A percentile compares a stretch with the other conserved stretches of the same genome.
Conservation (phyloP, 2,113 vertebrate species). For the Phylloscopus trochiloides region DNA sequence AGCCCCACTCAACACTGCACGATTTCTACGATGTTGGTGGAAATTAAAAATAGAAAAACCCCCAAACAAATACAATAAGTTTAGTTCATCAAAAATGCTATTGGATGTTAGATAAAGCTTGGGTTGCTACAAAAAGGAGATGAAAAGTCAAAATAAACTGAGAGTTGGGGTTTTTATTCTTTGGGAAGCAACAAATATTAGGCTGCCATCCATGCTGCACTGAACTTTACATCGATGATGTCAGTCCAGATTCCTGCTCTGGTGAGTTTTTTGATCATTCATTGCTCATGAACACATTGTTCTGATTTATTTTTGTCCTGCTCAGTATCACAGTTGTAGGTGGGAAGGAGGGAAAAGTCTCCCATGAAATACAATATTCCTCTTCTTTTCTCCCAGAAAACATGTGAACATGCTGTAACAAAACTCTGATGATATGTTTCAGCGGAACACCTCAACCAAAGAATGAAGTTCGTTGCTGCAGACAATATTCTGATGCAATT, state of each 20-base stretch:
- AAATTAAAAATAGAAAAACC: neutral
- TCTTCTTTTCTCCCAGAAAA: neutral
- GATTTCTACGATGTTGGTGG: neutral
- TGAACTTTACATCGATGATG: neutral
- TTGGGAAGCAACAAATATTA: neutral
- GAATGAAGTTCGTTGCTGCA: neutral
- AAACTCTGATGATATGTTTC: neutral
- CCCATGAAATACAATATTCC: neutral
- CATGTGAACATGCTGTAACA: neutral
- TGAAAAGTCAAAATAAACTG: neutral
- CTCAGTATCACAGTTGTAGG: neutral
- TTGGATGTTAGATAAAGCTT: neutral
- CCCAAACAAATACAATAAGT: rapidly evolving
- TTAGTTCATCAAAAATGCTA: neutral
- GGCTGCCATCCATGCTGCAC: neutral
- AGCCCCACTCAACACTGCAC: neutral
- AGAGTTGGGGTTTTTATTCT: neutral
- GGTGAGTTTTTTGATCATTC: neutral
- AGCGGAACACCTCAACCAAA: neutral
- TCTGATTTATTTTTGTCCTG: constrained; percentile 10
- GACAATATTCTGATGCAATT: neutral
- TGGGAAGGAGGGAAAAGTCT: neutral
- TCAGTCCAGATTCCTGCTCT: neutral
- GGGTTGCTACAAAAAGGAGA: neutral
- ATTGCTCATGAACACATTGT: neutral